These are phyloP conservation scores for Pasiphila rectangulata DNA, from an alignment of 2,888 invertebrate genomes.

Conservation along the genomic window DNA sequence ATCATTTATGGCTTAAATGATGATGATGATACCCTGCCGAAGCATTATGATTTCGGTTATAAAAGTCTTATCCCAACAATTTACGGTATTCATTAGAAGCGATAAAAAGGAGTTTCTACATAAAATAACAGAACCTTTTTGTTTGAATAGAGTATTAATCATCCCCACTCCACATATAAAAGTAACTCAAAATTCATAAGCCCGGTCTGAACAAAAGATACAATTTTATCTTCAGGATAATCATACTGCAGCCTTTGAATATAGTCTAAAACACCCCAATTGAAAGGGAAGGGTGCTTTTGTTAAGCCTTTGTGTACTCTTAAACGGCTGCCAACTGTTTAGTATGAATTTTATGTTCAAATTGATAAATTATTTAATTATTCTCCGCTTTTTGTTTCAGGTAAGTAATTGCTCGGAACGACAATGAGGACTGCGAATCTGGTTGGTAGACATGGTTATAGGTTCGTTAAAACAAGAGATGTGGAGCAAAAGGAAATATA, in stretches of 20 bases:
- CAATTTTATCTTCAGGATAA: slow-evolving; percentile 35
- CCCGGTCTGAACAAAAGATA: slow-evolving; percentile 27
- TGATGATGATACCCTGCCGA: too few relatives aligned
- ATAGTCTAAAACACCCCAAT: slow-evolving; percentile 28
- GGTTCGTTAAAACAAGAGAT: too few relatives aligned
- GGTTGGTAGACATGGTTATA: neutral
- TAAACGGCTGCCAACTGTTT: slow-evolving; percentile 35
- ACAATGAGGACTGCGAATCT: neutral
- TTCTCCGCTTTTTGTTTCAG: slow-evolving; percentile 46
- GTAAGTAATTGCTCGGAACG: slow-evolving; percentile 43
- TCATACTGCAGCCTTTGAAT: slow-evolving; percentile 24
- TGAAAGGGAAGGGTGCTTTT: slow-evolving; percentile 30
- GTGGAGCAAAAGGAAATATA: too few relatives aligned
- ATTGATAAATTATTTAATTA: slow-evolving; percentile 39
- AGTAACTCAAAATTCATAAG: slow-evolving; percentile 31
- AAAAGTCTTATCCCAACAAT: slow-evolving; percentile 5
- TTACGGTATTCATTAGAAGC: slow-evolving; percentile 12
- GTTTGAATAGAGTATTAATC: slow-evolving; percentile 15
- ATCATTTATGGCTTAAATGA: too few relatives aligned
- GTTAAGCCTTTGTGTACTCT: slow-evolving; percentile 39
- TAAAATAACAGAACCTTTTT: slow-evolving; percentile 4
- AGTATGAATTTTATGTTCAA: slow-evolving; percentile 39
- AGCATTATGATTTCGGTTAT: neutral
- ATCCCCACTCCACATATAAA: slow-evolving; percentile 20
- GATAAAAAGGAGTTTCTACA: slow-evolving; percentile 7